Base-by-base conservation (phyloP, 2,888 invertebrate genomes). In the Meteorus cinctellus region DNA sequence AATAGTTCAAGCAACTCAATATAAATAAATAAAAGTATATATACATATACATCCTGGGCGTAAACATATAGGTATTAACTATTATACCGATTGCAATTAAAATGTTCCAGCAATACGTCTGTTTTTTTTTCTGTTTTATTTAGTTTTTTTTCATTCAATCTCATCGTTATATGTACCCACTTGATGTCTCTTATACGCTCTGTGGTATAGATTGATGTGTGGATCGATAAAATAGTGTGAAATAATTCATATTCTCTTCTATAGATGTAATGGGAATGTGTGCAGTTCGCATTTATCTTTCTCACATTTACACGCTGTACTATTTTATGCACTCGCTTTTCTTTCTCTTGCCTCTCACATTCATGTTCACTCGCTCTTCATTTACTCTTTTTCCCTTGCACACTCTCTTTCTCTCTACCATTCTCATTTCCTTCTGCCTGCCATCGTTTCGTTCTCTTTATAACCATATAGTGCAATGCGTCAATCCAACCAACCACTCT, bases 401-500 rank as follows among this genome's bases (percentile, higher is more conserved):
- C 65, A 62, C 62, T 24, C 24, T 24, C 24, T 24, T 1, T 24
- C 24, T 45, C 55, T 60, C 29, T 8, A 48, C 24, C 27, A 24
- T 31, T 62, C 27, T 62, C 27, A 31, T 14, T 16, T 72, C 68
- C 72, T 76, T 63, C 62, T 63, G 41, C 67, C 27, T 62, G 34
- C 66, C 34, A 48, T 45, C 65, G 59, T 80, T 77, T 78, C 72
- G 69, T 68, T 72, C 65, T 55, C 71, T 71, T 66, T 71, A 70
- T 51, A 29, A 66, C 34, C 68, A 71, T 66, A 72, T 69, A 78
- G 77, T 74, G 74, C 80, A 76, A 72, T 78, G 77, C 78, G 77
- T 79, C 72, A 79, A 79, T 55, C 75, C 77, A 80, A 62, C 70
- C 68, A 63, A 76, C 79, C 78, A 72, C 77, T 76, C 72, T 72